A percentile compares a stretch with the other conserved stretches of the same genome.
Evolutionary conservation across 1,140 invertebrate species (phyloP).

Genomic region (Pararge aegeria): DNA sequence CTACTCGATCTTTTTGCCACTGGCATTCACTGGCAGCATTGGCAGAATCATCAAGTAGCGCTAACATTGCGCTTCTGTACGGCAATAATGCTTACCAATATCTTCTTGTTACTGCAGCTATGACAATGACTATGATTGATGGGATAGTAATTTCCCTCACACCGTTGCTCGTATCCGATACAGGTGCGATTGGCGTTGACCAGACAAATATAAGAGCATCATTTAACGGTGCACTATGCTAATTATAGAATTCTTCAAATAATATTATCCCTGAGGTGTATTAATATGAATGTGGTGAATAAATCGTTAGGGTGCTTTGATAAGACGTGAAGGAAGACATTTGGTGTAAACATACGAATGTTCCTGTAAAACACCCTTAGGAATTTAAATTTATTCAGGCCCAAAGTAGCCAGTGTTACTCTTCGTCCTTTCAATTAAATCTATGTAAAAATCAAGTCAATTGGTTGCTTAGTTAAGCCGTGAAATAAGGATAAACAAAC

Average conservation of each 20-base stretch:
- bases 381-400: too few relatives aligned
- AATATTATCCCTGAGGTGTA: too few relatives aligned
- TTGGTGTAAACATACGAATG: too few relatives aligned
- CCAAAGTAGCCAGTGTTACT: too few relatives aligned
- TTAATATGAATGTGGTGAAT: too few relatives aligned
- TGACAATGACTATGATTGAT: slow-evolving; percentile 70
- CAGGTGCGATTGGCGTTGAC: slow-evolving; percentile 45
- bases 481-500: too few relatives aligned
- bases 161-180: slow-evolving; percentile 76
- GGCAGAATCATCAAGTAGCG: background rate
- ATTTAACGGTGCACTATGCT: slow-evolving; percentile 32
- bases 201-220: slow-evolving; percentile 40
- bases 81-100: slow-evolving; percentile 7
- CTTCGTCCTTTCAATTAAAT: too few relatives aligned
- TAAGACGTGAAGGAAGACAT: too few relatives aligned
- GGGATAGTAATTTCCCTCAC: slow-evolving; percentile 62
- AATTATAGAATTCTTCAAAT: slow-evolving; percentile 37
- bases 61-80: slow-evolving; percentile 14
- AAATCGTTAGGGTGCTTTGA: too few relatives aligned
- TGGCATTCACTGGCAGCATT: background rate
- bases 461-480: too few relatives aligned
- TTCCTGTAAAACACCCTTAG: too few relatives aligned
- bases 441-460: too few relatives aligned
- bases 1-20: background rate
- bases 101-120: slow-evolving; percentile 48